These are phyloP conservation scores for Cotesia chilonis DNA, from an alignment of 1,140 invertebrate species.

Conservation along the genomic window DNA sequence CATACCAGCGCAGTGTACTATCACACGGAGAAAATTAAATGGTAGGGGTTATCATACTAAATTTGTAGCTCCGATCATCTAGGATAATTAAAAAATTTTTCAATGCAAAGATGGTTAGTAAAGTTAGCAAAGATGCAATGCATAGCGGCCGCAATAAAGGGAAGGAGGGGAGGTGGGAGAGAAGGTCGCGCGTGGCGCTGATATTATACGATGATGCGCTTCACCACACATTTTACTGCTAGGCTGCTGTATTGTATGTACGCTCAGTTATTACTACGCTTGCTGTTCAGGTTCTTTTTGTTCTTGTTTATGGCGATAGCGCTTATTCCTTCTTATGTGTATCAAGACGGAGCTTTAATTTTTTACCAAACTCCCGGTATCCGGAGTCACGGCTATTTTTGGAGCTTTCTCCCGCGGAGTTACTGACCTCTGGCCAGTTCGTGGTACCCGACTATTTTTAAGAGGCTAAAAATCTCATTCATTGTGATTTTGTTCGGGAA, in stretches of 20 bases:
- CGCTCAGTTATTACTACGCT: no score
- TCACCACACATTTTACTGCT: slow-evolving; percentile 2
- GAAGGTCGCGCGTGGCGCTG: slow-evolving; percentile 28
- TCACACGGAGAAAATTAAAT: no score
- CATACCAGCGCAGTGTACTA: background rate
- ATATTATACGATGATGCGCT: no score
- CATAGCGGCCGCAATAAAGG: no score
- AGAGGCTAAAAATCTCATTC: slow-evolving; percentile 49
- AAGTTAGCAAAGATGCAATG: no score
- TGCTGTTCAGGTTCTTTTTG: no score
- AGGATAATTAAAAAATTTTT: no score
- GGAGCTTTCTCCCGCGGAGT: slow-evolving; percentile 52
- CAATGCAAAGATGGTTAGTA: no score
- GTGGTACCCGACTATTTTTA: slow-evolving; percentile 48
- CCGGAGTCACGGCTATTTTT: slow-evolving; percentile 24
- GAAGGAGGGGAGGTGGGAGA: slow-evolving; percentile 27
- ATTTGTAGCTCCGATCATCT: no score
- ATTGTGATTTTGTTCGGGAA: background rate
- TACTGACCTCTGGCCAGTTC: slow-evolving; percentile 66
- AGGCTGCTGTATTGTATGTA: background rate
- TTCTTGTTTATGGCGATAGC: background rate
- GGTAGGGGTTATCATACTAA: no score
- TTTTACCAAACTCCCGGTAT: slow-evolving; percentile 46
- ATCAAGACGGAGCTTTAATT: slow-evolving; percentile 44
- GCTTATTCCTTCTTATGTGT: no score